Percentiles rank a stretch among this genome's conserved stretches.
phyloP scores from a whole-genome alignment of 2,888 invertebrate genomes.

The Geotrupes spiniger region DNA sequence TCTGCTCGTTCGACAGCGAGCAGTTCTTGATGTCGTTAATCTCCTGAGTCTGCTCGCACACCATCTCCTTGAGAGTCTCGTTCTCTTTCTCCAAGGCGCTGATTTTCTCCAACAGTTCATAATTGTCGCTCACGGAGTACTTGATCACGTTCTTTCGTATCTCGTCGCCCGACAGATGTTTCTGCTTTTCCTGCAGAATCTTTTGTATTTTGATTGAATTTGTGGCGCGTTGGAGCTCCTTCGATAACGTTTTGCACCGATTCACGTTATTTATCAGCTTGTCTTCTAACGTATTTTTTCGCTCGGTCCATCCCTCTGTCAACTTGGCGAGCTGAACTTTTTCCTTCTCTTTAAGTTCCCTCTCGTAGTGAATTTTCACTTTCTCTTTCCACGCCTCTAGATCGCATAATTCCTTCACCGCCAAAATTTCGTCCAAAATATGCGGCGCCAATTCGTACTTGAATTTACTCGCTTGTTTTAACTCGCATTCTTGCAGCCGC shows the following conservation, averaged over 20 bases:
- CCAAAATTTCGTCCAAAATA: conserved; percentile 45
- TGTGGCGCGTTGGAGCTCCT: conserved; percentile 59
- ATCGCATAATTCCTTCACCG: conserved; percentile 61
- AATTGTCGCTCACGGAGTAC: conserved; percentile 35
- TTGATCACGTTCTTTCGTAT: conserved; percentile 38
- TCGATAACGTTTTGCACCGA: conserved; percentile 60
- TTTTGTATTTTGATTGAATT: conserved; percentile 35
- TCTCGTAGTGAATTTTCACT: conserved; percentile 62
- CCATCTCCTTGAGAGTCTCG: conserved; percentile 38
- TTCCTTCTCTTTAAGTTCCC: conserved; percentile 51
- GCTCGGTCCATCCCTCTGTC: conserved; percentile 35
- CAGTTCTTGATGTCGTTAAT: conserved; percentile 54
- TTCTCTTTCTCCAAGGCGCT: conserved; percentile 44
- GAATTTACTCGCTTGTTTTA: conserved; percentile 19
- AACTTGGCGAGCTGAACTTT: conserved; percentile 26
- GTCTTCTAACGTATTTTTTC: conserved; percentile 53
- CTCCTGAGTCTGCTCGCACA: conserved; percentile 40
- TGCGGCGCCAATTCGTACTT: conserved; percentile 35
- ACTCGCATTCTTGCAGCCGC: conserved; percentile 26
- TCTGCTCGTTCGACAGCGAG: conserved; percentile 64
- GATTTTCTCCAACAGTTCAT: conserved; percentile 41
- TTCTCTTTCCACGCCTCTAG: conserved; percentile 72
- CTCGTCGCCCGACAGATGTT: conserved; percentile 28
- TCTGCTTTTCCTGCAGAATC: conserved; percentile 28
- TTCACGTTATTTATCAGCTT: conserved; percentile 59